A percentile compares a stretch with the other conserved stretches of the same genome.
These are phyloP conservation scores for Phyto melanocephala DNA, from an alignment of 2,888 invertebrate species.

Conservation along the genomic window DNA sequence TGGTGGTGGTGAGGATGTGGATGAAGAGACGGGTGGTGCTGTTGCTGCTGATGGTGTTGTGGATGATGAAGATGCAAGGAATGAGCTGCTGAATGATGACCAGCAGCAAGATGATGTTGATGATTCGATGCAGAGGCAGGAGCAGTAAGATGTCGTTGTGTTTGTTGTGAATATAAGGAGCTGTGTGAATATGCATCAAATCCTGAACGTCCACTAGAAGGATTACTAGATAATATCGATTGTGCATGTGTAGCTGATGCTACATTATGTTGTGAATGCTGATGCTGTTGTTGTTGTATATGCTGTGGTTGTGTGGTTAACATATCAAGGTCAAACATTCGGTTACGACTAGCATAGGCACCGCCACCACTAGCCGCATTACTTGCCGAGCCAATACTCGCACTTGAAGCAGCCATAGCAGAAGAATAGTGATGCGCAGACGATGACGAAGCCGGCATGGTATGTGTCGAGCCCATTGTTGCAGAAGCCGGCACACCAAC, in stretches of 20 bases:
- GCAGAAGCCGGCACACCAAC: slow-evolving; percentile 13
- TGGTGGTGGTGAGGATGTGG: slow-evolving; percentile 66
- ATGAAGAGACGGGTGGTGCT: slow-evolving; percentile 53
- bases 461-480: slow-evolving; percentile 27
- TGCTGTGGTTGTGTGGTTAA: slow-evolving; percentile 40
- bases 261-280: slow-evolving; percentile 37
- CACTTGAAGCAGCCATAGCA: slow-evolving; percentile 1
- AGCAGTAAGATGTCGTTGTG: slow-evolving; percentile 59
- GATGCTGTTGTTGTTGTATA: slow-evolving; percentile 29
- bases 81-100: slow-evolving; percentile 65
- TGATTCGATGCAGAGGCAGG: slow-evolving; percentile 43
- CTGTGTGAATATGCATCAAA: slow-evolving; percentile 62
- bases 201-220: slow-evolving; percentile 20
- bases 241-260: slow-evolving; percentile 39
- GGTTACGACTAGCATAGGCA: slow-evolving; percentile 43
- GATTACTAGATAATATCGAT: slow-evolving; percentile 36
- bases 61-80: slow-evolving; percentile 63
- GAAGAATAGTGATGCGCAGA: slow-evolving; percentile 50
- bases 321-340: slow-evolving; percentile 64
- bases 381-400: slow-evolving; percentile 12
- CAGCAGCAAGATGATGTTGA: slow-evolving; percentile 33
- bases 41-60: slow-evolving; percentile 69
- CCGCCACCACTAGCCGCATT: background rate
- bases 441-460: slow-evolving; percentile 39
- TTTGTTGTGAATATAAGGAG: slow-evolving; percentile 60